A percentile compares a stretch with the other conserved stretches of the same genome.
Evolutionary conservation across 2,113 vertebrate genomes (phyloP).

Genomic region (Lycocorax pyrrhopterus): DNA sequence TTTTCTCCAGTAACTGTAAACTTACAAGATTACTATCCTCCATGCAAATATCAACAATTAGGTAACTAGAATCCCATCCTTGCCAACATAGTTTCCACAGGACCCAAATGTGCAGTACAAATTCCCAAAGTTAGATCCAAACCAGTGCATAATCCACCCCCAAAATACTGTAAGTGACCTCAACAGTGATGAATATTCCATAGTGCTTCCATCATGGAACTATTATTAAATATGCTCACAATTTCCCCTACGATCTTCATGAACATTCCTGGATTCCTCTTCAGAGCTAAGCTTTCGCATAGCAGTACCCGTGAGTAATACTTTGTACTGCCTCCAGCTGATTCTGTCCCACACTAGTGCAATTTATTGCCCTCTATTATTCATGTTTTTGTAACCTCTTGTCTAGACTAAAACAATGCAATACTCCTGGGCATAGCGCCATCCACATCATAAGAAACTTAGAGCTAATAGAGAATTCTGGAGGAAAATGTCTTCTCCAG

Average conservation of each 20-base stretch:
- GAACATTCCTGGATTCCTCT: not conserved
- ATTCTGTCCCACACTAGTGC: not conserved
- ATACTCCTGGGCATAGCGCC: not conserved
- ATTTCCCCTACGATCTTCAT: not conserved
- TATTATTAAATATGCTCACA: not conserved
- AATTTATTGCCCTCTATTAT: not conserved
- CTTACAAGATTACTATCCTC: not conserved
- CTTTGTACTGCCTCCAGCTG: not conserved
- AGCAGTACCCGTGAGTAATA: not conserved
- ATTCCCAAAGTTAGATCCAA: not conserved
- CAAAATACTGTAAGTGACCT: not conserved
- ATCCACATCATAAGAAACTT: not conserved
- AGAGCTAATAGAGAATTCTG: not conserved
- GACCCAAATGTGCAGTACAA: fast-evolving
- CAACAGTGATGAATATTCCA: not conserved
- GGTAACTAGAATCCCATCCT: not conserved
- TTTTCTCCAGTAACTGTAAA: not conserved
- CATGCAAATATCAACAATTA: not conserved
- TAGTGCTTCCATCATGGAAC: not conserved
- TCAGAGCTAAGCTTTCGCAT: not conserved
- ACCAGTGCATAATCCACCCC: not conserved
- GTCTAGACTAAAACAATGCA: slow-evolving; percentile 31
- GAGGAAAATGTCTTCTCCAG: not conserved
- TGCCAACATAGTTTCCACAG: not conserved
- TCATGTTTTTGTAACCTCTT: slow-evolving; percentile 7